Percentiles rank a stretch among this genome's conserved stretches.
phyloP scores from a whole-genome alignment of 2,113 vertebrate species.

The Macroglossus sobrinus region DNA sequence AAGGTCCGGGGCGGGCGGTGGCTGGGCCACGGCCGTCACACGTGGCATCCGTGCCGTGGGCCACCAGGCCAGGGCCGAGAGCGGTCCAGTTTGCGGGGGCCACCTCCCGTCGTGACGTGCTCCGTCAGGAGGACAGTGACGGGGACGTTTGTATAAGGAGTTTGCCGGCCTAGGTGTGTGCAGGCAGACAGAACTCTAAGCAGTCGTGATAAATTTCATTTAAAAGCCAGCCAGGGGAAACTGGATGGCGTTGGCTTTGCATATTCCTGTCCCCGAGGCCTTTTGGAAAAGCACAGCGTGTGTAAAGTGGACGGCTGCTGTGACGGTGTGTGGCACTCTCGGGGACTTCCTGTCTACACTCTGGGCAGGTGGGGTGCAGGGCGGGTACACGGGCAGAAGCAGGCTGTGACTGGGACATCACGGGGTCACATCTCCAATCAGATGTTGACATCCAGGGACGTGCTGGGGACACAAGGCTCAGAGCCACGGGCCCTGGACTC shows the following conservation, averaged over 20 bases:
- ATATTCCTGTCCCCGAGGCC: neutral
- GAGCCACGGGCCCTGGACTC: fast-evolving
- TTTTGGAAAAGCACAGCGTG: neutral
- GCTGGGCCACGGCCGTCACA: fast-evolving
- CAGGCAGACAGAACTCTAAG: neutral
- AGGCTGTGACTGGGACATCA: fast-evolving
- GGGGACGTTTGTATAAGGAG: fast-evolving
- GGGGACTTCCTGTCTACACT: neutral
- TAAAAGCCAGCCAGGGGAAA: neutral
- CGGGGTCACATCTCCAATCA: fast-evolving
- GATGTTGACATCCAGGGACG: fast-evolving
- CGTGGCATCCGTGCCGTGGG: fast-evolving
- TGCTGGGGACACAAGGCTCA: fast-evolving
- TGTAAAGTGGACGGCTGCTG: fast-evolving
- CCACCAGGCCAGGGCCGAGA: fast-evolving
- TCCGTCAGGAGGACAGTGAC: fast-evolving
- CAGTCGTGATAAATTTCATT: neutral
- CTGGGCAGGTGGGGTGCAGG: fast-evolving
- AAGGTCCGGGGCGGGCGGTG: neutral
- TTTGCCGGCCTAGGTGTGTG: neutral
- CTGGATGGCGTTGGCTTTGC: fast-evolving
- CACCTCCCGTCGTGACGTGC: neutral
- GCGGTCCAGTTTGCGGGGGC: neutral
- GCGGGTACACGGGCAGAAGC: no score
- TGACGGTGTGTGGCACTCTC: fast-evolving